These are phyloP conservation scores for Mungos mungo DNA, from an alignment of 2,113 vertebrate genomes.

Conservation along the genomic window DNA sequence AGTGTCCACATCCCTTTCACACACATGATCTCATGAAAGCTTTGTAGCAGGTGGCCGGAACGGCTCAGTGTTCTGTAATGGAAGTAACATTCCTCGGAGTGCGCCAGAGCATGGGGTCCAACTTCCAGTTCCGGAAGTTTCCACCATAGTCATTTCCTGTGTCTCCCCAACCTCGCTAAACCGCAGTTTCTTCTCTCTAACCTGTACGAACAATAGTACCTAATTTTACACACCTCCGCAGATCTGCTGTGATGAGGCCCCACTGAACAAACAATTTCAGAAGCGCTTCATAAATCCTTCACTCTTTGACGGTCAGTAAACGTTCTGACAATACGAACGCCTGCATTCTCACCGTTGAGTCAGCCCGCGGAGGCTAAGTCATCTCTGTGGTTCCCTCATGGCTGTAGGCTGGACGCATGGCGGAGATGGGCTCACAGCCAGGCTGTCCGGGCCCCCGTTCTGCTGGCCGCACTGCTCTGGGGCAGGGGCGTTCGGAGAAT, in stretches of 20 bases:
- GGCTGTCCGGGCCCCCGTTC: fast-evolving
- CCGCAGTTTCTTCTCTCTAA: background rate
- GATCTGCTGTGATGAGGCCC: fast-evolving
- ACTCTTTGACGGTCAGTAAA: fast-evolving
- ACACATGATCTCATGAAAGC: background rate
- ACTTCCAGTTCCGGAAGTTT: background rate
- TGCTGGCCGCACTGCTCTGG: fast-evolving
- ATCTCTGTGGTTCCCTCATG: fast-evolving
- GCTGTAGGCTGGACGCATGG: fast-evolving
- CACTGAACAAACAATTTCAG: fast-evolving
- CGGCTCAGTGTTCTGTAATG: background rate
- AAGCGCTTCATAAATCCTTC: fast-evolving
- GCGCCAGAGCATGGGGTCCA: fast-evolving
- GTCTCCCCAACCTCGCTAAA: background rate
- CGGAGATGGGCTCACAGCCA: background rate
- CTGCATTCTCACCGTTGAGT: background rate
- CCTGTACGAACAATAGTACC: background rate
- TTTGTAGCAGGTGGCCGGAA: background rate
- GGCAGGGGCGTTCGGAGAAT: fast-evolving
- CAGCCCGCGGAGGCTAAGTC: background rate
- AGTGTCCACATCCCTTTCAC: background rate
- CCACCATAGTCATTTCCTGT: background rate
- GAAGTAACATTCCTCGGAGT: background rate
- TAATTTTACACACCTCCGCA: fast-evolving
- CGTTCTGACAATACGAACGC: fast-evolving